Percentiles rank a stretch among this genome's conserved stretches.
These are phyloP conservation scores for Bruchidius siliquastri DNA, from an alignment of 2,888 invertebrate genomes.

Conservation along the genomic window DNA sequence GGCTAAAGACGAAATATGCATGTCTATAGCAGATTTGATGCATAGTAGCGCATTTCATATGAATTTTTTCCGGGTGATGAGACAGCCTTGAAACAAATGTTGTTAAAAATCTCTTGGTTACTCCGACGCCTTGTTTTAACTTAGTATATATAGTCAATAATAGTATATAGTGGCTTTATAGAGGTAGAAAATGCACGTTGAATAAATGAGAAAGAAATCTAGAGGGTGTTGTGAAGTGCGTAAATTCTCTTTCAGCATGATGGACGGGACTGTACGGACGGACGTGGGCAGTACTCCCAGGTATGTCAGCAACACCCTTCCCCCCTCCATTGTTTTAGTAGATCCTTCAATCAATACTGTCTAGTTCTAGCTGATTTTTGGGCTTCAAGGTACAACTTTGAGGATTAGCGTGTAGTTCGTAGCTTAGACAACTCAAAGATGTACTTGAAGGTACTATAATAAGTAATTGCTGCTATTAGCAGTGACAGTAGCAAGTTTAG, in stretches of 20 bases:
- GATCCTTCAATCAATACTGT: background rate
- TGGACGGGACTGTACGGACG: slow-evolving; percentile 49
- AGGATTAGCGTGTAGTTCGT: background rate
- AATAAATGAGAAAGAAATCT: slow-evolving; percentile 32
- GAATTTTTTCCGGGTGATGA: no score
- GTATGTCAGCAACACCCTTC: slow-evolving; percentile 43
- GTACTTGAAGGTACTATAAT: background rate
- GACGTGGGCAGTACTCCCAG: slow-evolving; percentile 53
- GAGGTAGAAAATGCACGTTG: slow-evolving; percentile 44
- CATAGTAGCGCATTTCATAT: no score
- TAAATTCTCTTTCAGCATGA: slow-evolving; percentile 51
- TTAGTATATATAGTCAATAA: background rate
- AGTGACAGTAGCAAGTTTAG: no score
- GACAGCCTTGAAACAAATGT: background rate
- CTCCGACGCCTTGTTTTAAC: background rate
- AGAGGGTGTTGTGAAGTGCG: slow-evolving; percentile 48
- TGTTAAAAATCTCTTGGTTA: background rate
- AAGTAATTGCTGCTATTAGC: no score
- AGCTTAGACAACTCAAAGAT: background rate
- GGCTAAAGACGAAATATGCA: no score
- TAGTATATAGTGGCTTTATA: slow-evolving; percentile 30
- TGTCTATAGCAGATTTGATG: no score
- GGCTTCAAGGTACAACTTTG: background rate
- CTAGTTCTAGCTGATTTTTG: background rate
- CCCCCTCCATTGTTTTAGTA: background rate